Evolutionary conservation across 2,113 vertebrate species (phyloP), one percentile per base, ranked within the genome.

Genomic region (Hassar affinis): DNA sequence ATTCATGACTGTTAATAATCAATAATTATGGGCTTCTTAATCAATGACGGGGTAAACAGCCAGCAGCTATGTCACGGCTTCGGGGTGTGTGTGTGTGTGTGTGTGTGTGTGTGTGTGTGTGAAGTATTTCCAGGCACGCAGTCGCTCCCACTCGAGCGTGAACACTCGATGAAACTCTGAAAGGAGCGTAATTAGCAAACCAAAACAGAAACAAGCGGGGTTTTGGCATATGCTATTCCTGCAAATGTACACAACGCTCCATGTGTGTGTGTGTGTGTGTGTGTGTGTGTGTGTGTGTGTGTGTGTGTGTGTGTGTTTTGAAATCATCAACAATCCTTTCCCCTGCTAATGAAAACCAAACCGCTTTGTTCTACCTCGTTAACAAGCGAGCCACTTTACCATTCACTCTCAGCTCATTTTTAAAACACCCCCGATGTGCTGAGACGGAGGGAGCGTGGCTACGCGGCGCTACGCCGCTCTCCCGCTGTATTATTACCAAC

Each of bases 181-280:
- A 64, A 80, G 52, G 57, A 69, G 69, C 14, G 61, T 83, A 86
- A 83, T 88, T 86, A 76, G 62, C 85, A 84, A 85, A 84, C 57
- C 54, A 79, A 83, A 85, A 84, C 57, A 42, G 30, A 78, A 84
- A 18, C 79, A 61, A 33, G 66, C 71, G 59, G 74, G 68, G 52
- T 38, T 80, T 74, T 83, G 75, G 57, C 74, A 78, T 64, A 61
- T 64, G 74, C 59, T 51, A 62, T 77, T 80, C 52, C 59, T 69
- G 83, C 14, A 20, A 59, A 56, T 62, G 79, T 71, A 80, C 30
- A 81, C 30, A 69, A 54, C 45, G n/a, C 49, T n/a, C 1, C 10
- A n/a, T 54, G 56, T 4, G 25, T 18, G 45, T 27, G 38, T 61
- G n/a, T 27, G 45, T 79, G 22, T 79, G 42, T 62, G 18, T 79